These are phyloP conservation scores for Drosophila peninsularis DNA, from an alignment of 2,888 invertebrate species.

Conservation along the genomic window DNA sequence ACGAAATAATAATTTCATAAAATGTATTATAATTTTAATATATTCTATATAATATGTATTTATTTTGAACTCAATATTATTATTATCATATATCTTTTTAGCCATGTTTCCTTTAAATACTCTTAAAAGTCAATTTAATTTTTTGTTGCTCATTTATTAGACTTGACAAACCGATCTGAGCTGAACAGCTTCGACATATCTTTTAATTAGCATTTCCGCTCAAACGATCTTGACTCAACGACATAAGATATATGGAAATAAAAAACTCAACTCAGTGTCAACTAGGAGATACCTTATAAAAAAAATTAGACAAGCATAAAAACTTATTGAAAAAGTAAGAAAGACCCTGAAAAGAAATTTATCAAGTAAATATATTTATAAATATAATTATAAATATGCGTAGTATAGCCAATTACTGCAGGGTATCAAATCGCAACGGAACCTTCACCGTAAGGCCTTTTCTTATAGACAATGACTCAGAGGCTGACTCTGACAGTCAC, in stretches of 20 bases:
- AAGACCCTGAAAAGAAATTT: background rate
- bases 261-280: background rate
- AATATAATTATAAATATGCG: too few relatives aligned
- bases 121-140: too few relatives aligned
- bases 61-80: background rate
- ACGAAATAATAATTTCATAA: too few relatives aligned
- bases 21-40: background rate
- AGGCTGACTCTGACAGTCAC: background rate
- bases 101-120: background rate
- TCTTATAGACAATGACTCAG: conserved; percentile 28
- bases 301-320: background rate
- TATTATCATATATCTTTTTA: background rate
- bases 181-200: conserved; percentile 28
- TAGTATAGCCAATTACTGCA: too few relatives aligned
- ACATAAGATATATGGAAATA: conserved; percentile 41
- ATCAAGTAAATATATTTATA: too few relatives aligned
- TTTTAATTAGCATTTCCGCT: conserved; percentile 71
- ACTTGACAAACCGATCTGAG: conserved; percentile 15
- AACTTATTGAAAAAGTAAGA: background rate
- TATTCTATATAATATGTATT: background rate
- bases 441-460: conserved; percentile 37
- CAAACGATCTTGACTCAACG: conserved; percentile 24
- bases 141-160: conserved; percentile 23
- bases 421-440: conserved; percentile 15
- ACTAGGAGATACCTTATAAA: background rate